Base-by-base conservation (phyloP, 2,797 vertebrate species). In the Anniella stebbinsi region DNA sequence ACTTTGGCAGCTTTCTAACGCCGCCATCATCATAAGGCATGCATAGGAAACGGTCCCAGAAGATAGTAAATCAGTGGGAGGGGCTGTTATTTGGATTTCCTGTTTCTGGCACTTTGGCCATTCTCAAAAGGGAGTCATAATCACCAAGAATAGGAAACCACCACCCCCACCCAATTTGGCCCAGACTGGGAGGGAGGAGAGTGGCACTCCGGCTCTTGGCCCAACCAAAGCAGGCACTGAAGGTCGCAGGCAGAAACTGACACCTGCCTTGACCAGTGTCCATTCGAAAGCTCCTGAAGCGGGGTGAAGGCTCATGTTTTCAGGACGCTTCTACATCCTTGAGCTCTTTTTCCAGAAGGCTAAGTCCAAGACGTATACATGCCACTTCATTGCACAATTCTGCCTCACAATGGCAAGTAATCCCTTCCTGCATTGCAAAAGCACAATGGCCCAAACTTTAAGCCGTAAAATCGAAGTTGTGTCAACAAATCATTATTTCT, bases 381-480 rank as follows among this genome's bases (percentile, higher is more conserved):
- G 82, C 87, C 93, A 89, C 92, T 67, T 83, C 90, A 91, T 82
- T 90, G 75, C 28, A 87, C 80, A 93, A 94, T 25, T 21, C 25
- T 73, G 92, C 17, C 88, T 87, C 85, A 82, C 60, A 69, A 48
- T 6, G 60, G 17, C 90, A 84, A 90, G 86, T 80, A 92, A 75
- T 73, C 93, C 88, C 7, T 88, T 92, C n/a, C 66, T 78, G 63
- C 88, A 93, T 92, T 93, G 95, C 93, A 89, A 90, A 92, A 91
- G 87, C 1, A 87, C 72, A 91, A 76, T 87, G 41, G n/a, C 90
- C 69, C 87, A 87, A 91, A 48, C 2, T 25, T 0, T 30, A 69
- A 93, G 87, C 51, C 51, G 1, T 51, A 51, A 51, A 48, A 8
- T 48, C 8, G 3, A 48, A 51, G 51, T 15, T 2, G 33, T 91